Base-by-base conservation (phyloP, 1,140 invertebrate species). In the Scylla paramamosain region DNA sequence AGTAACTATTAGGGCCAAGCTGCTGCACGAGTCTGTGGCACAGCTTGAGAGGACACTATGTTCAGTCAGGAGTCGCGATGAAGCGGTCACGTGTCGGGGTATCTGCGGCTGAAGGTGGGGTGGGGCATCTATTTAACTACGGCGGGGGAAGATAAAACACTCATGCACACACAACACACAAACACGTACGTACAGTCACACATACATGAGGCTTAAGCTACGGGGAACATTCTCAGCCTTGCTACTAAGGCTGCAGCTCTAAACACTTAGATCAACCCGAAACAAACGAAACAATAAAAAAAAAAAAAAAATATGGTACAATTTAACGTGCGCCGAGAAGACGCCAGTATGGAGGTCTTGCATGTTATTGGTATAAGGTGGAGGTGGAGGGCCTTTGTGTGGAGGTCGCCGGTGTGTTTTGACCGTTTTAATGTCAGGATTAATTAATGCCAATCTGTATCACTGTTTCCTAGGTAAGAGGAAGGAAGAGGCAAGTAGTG, bases 281-380 rank as follows among this genome's bases (percentile, higher is more conserved):
- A 77, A 77, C 67, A 77, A 77, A n/a, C 25, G 25, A 77, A 77
- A 77, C 67, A n/a, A 39, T 39, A 39, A 39, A 39, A 39, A 39
- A 39, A 39, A 39, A 59, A 59, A 59, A 77, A 77, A 77, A 77
- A n/a, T 77, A 77, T 77, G 25, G n/a, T 77, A 77, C 67, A 77
- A 77, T 77, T 77, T 77, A 8, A n/a, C 67, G 20, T n/a, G 67
- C 67, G 67, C 67, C 67, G 67, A 77, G 67, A n/a, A n/a, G 67
- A 77, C 67, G 67, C 67, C 67, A 77, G 67, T 77, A 77, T 77
- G 67, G 67, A 77, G 67, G 67, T 77, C 67, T 77, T 77, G n/a
- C 67, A 8, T 77, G 52, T 0, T 59, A 8, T 59, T 16, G 39
- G 52, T 59, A 14, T 59, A 20, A 59, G 39, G n/a, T n/a, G 46